A percentile compares a stretch with the other conserved stretches of the same genome.
phyloP scores from a whole-genome alignment of 2,888 invertebrate genomes.

The Drymonia ruficornis region DNA sequence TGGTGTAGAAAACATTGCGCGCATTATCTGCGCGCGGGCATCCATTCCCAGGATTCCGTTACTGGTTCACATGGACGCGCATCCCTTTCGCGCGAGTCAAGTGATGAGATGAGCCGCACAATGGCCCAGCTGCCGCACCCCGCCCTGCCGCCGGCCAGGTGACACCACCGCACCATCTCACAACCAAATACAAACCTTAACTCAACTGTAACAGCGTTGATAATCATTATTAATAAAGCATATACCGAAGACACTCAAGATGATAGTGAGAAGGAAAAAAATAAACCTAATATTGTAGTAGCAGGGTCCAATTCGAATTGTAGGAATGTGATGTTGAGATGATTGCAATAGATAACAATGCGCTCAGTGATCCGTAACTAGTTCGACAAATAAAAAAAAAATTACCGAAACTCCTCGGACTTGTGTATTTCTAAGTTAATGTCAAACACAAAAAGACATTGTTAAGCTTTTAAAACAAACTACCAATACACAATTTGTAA shows the following conservation, averaged over 20 bases:
- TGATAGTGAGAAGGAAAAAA: constrained; percentile 45
- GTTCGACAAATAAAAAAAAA: constrained; percentile 70
- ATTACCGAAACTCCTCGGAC: constrained; percentile 39
- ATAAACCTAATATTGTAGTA: constrained; percentile 49
- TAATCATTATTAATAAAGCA: constrained; percentile 15
- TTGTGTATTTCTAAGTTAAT: constrained; percentile 29
- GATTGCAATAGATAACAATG: constrained; percentile 73
- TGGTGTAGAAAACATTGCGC: constrained; percentile 29
- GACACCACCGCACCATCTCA: constrained; percentile 44
- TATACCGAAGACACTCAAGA: constrained; percentile 45
- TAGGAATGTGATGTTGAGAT: constrained; percentile 43
- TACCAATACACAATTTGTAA: constrained; percentile 1
- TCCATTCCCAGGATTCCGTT: constrained; percentile 73
- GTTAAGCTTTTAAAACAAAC: neutral
- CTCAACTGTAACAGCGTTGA: constrained; percentile 8
- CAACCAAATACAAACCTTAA: constrained; percentile 45
- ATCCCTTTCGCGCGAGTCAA: constrained; percentile 82
- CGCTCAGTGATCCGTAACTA: constrained; percentile 76
- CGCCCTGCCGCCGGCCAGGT: constrained; percentile 75
- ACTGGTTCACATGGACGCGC: constrained; percentile 73
- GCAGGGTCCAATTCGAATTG: constrained; percentile 51
- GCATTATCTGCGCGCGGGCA: constrained; percentile 63
- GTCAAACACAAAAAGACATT: neutral
- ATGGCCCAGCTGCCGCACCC: constrained; percentile 72
- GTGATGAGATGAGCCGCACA: constrained; percentile 78